Evolutionary conservation across 2,113 vertebrate genomes (phyloP).

Genomic region (Serilophus lunatus): DNA sequence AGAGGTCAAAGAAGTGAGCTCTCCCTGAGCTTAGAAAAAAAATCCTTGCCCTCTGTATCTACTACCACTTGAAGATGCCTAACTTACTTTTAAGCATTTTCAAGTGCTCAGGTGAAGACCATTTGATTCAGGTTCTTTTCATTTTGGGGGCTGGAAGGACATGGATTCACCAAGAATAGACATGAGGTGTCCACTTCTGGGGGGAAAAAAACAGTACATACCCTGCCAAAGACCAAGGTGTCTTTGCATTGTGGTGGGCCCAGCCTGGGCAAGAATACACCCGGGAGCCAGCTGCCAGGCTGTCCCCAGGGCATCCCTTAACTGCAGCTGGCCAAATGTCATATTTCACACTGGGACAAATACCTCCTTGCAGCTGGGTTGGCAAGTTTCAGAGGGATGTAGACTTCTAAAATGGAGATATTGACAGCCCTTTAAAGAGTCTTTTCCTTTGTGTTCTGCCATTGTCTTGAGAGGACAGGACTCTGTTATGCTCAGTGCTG

Average conservation of each 20-base stretch:
- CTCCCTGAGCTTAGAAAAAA: neutral
- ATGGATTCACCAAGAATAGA: neutral
- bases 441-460: neutral
- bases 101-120: neutral
- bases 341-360: neutral
- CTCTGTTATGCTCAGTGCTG: accelerated
- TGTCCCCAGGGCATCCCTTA: accelerated
- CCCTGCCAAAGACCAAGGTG: neutral
- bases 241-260: neutral
- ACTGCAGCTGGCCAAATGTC: accelerated
- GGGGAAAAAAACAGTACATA: neutral
- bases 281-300: neutral
- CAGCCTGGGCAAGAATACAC: neutral
- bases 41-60: neutral
- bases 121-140: neutral
- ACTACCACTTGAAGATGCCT: neutral
- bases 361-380: neutral
- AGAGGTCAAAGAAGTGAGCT: neutral
- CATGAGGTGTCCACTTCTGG: neutral
- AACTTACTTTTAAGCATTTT: neutral
- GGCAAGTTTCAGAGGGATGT: neutral
- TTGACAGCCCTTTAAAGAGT: neutral
- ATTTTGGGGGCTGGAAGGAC: neutral
- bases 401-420: neutral
- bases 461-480: neutral